Conservation (phyloP, 2,888 invertebrate genomes). For the Acleris sparsana region DNA sequence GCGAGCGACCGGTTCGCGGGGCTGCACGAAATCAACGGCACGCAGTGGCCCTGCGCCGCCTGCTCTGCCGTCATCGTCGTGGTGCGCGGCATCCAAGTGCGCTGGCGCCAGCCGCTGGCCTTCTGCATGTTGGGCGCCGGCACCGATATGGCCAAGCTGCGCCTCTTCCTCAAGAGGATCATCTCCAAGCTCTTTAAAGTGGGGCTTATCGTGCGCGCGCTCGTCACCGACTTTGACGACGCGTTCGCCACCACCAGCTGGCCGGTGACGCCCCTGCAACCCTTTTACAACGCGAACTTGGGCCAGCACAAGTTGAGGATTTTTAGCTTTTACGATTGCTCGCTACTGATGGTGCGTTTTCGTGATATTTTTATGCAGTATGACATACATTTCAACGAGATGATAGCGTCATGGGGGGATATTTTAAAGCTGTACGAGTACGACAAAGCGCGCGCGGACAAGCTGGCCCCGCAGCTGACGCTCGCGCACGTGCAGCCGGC, state of each 20-base stretch:
- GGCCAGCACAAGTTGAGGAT: neutral
- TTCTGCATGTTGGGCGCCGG: constrained; percentile 5
- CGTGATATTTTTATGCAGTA: constrained; percentile 3
- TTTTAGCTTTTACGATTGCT: constrained; percentile 19
- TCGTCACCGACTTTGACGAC: constrained; percentile 18
- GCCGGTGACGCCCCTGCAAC: neutral
- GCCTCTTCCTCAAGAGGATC: constrained; percentile 1
- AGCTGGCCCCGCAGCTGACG: constrained; percentile 2
- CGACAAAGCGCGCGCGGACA: constrained; percentile 4
- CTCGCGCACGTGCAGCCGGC: neutral
- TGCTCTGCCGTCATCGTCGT: constrained; percentile 8
- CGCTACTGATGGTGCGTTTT: constrained; percentile 14
- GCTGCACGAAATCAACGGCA: constrained; percentile 8
- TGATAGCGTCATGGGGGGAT: constrained; percentile 11
- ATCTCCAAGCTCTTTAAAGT: constrained; percentile 4
- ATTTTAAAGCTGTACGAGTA: constrained; percentile 17
- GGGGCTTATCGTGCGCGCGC: constrained; percentile 17
- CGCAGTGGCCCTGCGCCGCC: constrained; percentile 5
- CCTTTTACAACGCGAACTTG: constrained; percentile 8
- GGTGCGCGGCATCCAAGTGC: constrained; percentile 11
- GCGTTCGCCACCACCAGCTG: neutral
- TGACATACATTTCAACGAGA: neutral
- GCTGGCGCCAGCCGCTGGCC: constrained; percentile 27
- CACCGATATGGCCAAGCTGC: neutral
- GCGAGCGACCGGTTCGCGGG: constrained; percentile 12